A percentile compares a stretch with the other conserved stretches of the same genome.
Conservation (phyloP, 2,113 vertebrate genomes). For the Ovis canadensis region DNA sequence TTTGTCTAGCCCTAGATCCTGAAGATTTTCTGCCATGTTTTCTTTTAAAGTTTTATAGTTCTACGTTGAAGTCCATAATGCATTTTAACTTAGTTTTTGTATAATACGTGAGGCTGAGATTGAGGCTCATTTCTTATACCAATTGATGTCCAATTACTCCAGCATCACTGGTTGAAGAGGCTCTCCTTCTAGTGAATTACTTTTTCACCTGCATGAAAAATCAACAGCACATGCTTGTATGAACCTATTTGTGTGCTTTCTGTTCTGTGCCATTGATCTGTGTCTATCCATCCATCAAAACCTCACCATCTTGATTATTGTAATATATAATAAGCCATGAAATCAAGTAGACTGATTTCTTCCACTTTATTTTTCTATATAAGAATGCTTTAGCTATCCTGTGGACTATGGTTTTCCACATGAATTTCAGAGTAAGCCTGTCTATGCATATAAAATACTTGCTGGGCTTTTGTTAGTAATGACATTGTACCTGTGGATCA, state of each 20-base stretch:
- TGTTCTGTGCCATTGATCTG: not conserved
- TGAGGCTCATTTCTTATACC: not conserved
- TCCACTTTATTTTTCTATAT: not conserved
- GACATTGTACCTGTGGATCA: not conserved
- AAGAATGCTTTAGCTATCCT: not conserved
- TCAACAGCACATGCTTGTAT: not conserved
- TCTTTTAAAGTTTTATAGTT: not conserved
- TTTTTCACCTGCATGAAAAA: not conserved
- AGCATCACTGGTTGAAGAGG: not conserved
- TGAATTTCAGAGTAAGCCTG: not conserved
- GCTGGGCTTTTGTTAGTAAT: not conserved
- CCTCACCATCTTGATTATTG: not conserved
- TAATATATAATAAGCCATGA: not conserved
- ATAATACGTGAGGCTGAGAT: not conserved
- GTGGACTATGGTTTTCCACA: not conserved
- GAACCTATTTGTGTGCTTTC: not conserved
- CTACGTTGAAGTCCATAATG: not conserved
- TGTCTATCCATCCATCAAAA: not conserved
- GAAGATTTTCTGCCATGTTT: not conserved
- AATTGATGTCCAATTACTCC: not conserved
- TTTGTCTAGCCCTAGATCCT: not conserved
- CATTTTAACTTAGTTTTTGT: conserved; percentile 21
- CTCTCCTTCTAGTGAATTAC: not conserved
- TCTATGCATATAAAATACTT: not conserved
- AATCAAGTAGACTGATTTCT: not conserved